A percentile compares a stretch with the other conserved stretches of the same genome.
Evolutionary conservation across 2,797 vertebrate species (phyloP).

Genomic region (Syndactyla subalaris): DNA sequence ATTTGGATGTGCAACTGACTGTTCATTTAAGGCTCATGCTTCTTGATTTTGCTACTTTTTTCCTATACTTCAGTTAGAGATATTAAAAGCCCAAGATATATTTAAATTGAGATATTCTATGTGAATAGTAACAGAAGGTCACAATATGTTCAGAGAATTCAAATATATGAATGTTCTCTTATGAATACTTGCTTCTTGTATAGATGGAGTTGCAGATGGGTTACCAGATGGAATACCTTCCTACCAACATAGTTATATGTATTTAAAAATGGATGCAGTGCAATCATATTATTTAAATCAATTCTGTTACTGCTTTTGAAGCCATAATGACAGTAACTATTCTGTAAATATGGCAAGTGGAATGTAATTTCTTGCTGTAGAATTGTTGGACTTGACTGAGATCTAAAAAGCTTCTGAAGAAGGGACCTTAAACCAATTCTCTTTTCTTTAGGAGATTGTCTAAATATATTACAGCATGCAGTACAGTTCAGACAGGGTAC

Average conservation of each 20-base stretch:
- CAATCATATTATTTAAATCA: slow-evolving; percentile 44
- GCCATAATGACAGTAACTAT: slow-evolving; percentile 25
- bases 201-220: slow-evolving; percentile 62
- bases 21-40: slow-evolving; percentile 42
- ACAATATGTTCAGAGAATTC: slow-evolving; percentile 64
- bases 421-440: not conserved
- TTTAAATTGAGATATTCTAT: slow-evolving; percentile 39
- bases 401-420: not conserved
- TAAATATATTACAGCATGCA: not conserved
- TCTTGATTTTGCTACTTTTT: slow-evolving; percentile 7
- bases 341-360: not conserved
- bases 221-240: slow-evolving; percentile 65
- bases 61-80: not conserved
- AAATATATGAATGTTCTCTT: slow-evolving; percentile 67
- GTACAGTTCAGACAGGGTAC: not conserved
- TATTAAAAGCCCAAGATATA: slow-evolving; percentile 47
- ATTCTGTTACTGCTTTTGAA: slow-evolving; percentile 55
- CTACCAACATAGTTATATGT: slow-evolving; percentile 19
- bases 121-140: slow-evolving; percentile 69
- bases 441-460: not conserved
- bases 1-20: not conserved
- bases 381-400: not conserved
- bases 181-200: slow-evolving; percentile 27
- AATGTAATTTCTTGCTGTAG: not conserved
- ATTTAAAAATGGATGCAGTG: slow-evolving; percentile 46